These are phyloP conservation scores for Columbina picui DNA, from an alignment of 2,113 vertebrate genomes.

Conservation along the genomic window DNA sequence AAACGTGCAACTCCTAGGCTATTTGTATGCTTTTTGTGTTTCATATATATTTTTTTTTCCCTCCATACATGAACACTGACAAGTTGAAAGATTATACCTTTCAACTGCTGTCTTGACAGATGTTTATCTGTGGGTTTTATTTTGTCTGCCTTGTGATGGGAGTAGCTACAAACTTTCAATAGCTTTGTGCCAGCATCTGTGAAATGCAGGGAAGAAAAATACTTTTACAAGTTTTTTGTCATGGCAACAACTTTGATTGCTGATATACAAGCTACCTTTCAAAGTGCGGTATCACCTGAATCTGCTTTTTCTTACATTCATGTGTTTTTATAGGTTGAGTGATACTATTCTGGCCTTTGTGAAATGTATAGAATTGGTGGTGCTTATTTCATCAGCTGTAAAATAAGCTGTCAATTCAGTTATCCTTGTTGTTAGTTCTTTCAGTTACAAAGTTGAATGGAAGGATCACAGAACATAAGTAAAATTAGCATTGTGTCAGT, in stretches of 20 bases:
- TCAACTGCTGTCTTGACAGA: neutral
- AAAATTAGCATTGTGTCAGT: neutral
- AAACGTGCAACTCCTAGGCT: neutral
- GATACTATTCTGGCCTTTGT: neutral
- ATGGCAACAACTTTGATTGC: neutral
- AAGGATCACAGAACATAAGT: neutral
- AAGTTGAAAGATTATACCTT: slow-evolving; percentile 19
- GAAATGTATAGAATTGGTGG: neutral
- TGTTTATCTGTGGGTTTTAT: slow-evolving; percentile 25
- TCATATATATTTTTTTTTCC: neutral
- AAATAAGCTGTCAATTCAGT: neutral
- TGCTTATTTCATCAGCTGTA: neutral
- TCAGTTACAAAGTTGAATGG: neutral
- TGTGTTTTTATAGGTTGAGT: neutral
- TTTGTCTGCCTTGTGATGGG: neutral
- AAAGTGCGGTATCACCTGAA: neutral
- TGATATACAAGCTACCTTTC: neutral
- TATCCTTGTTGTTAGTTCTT: neutral
- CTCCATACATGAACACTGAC: neutral
- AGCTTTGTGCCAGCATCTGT: neutral
- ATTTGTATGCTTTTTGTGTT: neutral
- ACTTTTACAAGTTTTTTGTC: neutral
- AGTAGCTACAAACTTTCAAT: neutral
- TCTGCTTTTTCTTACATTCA: neutral
- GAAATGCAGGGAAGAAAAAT: neutral